These are phyloP conservation scores for Oasisia sp. DNA, from an alignment of 2,888 invertebrate genomes.

Conservation along the genomic window DNA sequence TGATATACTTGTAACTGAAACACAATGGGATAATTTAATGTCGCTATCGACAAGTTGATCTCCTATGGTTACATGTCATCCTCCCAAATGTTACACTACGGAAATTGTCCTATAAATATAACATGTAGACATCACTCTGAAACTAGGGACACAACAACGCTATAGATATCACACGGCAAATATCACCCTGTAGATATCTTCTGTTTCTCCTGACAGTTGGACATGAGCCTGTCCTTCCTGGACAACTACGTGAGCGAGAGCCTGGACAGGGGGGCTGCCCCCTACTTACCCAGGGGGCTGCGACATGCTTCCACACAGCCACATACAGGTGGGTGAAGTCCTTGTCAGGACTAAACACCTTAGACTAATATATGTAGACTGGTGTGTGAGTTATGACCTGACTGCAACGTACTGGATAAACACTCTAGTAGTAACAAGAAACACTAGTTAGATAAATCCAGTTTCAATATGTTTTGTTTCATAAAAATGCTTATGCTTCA, in stretches of 20 bases:
- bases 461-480: too few species aligned
- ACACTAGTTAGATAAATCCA: too few species aligned
- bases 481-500: too few species aligned
- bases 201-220: constrained; percentile 41
- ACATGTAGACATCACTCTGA: constrained; percentile 3
- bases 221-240: constrained; percentile 53
- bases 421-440: too few species aligned
- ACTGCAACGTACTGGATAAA: too few species aligned
- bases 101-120: background rate
- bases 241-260: constrained; percentile 50
- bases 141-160: too few species aligned
- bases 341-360: background rate
- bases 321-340: background rate
- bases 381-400: too few species aligned
- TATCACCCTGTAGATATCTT: background rate
- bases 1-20: background rate
- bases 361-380: too few species aligned
- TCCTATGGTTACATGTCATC: background rate
- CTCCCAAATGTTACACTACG: background rate
- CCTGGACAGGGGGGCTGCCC: constrained; percentile 46
- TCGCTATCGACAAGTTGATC: background rate
- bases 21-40: background rate
- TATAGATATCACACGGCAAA: too few species aligned
- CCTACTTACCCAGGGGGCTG: constrained; percentile 41
- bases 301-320: background rate